Conservation (phyloP, 2,797 vertebrate genomes). For the Antennarius maculatus region DNA sequence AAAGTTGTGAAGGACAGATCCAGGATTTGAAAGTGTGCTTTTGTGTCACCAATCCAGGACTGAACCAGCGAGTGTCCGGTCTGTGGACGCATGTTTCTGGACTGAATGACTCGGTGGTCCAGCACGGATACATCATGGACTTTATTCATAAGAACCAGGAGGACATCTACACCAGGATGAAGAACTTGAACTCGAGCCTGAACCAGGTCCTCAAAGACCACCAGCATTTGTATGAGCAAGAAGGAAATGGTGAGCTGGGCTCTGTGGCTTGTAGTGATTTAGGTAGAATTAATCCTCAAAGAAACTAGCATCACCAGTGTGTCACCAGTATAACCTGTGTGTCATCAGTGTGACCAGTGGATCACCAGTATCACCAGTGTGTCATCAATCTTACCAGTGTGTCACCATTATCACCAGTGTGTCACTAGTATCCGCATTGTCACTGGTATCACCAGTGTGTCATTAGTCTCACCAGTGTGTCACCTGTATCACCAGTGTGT, state of each 20-base stretch:
- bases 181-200: constrained; percentile 88
- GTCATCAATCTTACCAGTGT: too few relatives aligned
- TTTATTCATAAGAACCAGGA: constrained; percentile 83
- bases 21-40: background rate
- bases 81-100: constrained; percentile 88
- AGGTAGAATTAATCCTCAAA: too few relatives aligned
- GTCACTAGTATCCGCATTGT: too few relatives aligned
- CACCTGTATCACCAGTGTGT: too few relatives aligned
- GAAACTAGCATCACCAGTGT: too few relatives aligned
- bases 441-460: too few relatives aligned
- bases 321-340: too few relatives aligned
- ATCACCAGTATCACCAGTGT: too few relatives aligned
- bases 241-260: constrained; percentile 77
- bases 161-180: constrained; percentile 80
- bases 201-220: constrained; percentile 79
- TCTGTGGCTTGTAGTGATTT: background rate
- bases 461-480: too few relatives aligned
- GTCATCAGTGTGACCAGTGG: too few relatives aligned
- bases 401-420: too few relatives aligned
- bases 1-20: background rate
- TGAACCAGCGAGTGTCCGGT: constrained; percentile 86
- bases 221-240: constrained; percentile 69
- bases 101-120: constrained; percentile 83
- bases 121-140: constrained; percentile 82
- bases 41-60: constrained; percentile 49